These are phyloP conservation scores for Elephas maximus DNA, from an alignment of 2,113 vertebrate species.

Conservation along the genomic window DNA sequence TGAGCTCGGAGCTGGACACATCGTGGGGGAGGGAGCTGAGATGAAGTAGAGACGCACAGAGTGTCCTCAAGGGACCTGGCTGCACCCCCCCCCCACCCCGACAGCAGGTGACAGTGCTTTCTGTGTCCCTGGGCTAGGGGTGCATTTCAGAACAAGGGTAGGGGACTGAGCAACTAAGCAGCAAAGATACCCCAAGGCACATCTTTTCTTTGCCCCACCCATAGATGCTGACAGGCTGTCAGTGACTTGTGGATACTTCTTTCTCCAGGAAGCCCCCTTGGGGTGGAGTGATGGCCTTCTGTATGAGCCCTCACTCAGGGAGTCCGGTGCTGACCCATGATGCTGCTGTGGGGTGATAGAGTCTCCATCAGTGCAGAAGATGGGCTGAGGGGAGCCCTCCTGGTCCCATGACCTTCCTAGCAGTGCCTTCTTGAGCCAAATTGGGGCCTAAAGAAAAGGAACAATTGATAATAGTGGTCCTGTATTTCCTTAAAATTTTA, in stretches of 20 bases:
- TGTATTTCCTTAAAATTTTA: not conserved
- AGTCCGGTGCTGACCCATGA: not conserved
- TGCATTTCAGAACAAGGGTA: not conserved
- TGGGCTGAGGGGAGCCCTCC: not conserved
- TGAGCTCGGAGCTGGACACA: not conserved
- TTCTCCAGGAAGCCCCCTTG: not conserved
- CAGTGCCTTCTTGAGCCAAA: not conserved
- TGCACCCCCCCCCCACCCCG: not conserved
- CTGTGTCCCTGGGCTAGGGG: not conserved
- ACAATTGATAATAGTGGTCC: not conserved
- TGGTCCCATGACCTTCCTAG: not conserved
- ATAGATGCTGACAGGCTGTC: too few species aligned
- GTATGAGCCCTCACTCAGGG: not conserved
- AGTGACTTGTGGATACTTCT: not conserved
- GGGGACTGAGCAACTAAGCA: not conserved
- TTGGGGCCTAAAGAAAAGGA: not conserved
- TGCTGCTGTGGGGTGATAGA: not conserved
- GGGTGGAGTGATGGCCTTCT: not conserved
- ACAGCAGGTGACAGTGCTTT: not conserved
- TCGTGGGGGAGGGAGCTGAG: not conserved
- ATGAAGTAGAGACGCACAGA: not conserved
- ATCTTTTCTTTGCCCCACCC: not conserved
- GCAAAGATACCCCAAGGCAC: not conserved
- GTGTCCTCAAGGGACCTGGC: not conserved
- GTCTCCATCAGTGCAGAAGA: not conserved